A percentile compares a stretch with the other conserved stretches of the same genome.
Conservation (phyloP, 2,113 vertebrate genomes). For the Vanacampus margaritifer region DNA sequence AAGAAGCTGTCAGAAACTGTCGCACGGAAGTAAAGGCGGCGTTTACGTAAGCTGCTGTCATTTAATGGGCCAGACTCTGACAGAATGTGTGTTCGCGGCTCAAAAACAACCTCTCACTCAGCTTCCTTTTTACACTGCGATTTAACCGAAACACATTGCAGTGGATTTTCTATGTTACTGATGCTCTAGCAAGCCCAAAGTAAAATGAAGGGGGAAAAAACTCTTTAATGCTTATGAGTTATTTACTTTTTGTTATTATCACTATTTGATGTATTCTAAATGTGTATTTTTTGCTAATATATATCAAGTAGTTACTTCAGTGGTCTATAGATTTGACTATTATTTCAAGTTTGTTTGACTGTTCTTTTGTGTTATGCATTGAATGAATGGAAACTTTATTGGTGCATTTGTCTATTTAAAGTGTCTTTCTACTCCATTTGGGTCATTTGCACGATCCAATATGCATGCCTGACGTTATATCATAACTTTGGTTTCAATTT, state of each 20-base stretch:
- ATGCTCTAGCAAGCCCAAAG: conserved; percentile 26
- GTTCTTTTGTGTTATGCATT: conserved; percentile 17
- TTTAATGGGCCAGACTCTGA: conserved; percentile 20
- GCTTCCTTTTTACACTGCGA: conserved; percentile 34
- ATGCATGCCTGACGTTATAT: background rate
- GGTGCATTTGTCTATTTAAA: conserved; percentile 21
- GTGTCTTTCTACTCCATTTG: background rate
- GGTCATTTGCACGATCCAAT: background rate
- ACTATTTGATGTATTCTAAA: conserved; percentile 22
- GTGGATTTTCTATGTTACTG: conserved; percentile 20
- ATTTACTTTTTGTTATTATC: conserved; percentile 24
- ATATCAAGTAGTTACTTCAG: background rate
- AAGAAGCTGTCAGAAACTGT: conserved; percentile 97
- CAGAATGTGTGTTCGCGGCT: background rate
- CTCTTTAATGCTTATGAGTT: conserved; percentile 25
- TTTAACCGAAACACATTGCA: conserved; percentile 1
- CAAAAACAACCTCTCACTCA: conserved; percentile 1
- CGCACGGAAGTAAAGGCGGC: conserved; percentile 80
- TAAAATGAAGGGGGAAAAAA: conserved; percentile 7
- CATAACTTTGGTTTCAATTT: background rate
- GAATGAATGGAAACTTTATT: conserved; percentile 12
- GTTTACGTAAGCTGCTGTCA: background rate
- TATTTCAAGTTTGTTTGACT: conserved; percentile 8
- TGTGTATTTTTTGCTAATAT: conserved; percentile 26
- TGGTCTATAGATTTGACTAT: conserved; percentile 10